Base-by-base conservation (phyloP, 2,113 vertebrate genomes). In the Grammomys surdaster region DNA sequence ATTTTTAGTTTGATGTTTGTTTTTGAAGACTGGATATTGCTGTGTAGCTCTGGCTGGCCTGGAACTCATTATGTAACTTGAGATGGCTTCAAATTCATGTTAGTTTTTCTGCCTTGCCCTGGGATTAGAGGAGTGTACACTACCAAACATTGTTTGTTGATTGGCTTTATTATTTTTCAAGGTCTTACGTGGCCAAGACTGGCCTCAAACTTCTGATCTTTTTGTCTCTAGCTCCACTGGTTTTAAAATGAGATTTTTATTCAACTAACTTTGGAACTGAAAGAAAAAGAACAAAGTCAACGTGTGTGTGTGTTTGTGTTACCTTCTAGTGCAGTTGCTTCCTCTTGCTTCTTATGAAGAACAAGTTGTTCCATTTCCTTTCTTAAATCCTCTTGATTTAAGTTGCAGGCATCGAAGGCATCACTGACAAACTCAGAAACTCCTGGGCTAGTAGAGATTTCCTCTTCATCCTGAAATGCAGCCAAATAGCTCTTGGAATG, bases 351-450 rank as follows among this genome's bases (percentile, higher is more conserved):
- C 98, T 99, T 99, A 94, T 99, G 99, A 96, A 99, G 98, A 89
- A 99, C 99, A 95, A 99, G 99, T 95, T 99, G 99, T 97, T 99
- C 99, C 99, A 99, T 99, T 98, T 99, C 99, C 96, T 99, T 99
- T 97, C 99, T 99, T 97, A 99, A 98, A 95, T 99, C 99, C 95
- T 99, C 99, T 92, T 99, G 99, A 98, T 99, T 98, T 88, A 99
- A 98, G 97, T 98, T 98, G 63, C 99, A 99, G 0, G 99, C 97
- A 97, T 99, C 99, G 4, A 99, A 99, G 58, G 99, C 99, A 19
- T 99, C 99, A 58, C 99, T 99, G 94, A 99, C 99, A 97, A 99
- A 99, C 97, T 99, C 99, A 0, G 99, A 99, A 67, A 99, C 99
- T 13, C 99, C 99, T 0, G 99, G 99, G 96, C 99, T 99, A 26